These are phyloP conservation scores for Hassar affinis DNA, from an alignment of 2,113 vertebrate genomes.

Conservation along the genomic window DNA sequence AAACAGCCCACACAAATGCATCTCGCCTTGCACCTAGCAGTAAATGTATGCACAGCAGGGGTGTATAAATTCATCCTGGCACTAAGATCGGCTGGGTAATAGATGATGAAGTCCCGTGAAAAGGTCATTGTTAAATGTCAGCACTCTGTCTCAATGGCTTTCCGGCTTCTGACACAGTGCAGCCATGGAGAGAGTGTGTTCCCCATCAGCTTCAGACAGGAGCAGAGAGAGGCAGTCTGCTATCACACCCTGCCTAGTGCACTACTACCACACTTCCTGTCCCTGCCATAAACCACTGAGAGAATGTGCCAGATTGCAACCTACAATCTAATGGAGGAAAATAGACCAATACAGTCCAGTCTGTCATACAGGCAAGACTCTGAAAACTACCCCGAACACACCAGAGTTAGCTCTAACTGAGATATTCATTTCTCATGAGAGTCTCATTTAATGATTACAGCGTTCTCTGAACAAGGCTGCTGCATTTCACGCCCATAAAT, in stretches of 20 bases:
- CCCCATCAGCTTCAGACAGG: constrained; percentile 36
- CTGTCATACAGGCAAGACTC: neutral
- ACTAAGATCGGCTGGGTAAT: constrained; percentile 46
- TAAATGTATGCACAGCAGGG: constrained; percentile 57
- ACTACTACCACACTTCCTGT: constrained; percentile 21
- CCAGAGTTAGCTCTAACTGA: neutral
- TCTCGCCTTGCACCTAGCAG: constrained; percentile 44
- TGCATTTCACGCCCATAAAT: constrained; percentile 50
- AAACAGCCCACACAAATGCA: constrained; percentile 41
- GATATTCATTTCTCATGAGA: constrained; percentile 33
- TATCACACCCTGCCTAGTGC: constrained; percentile 33
- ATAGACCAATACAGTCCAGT: neutral
- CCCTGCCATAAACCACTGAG: constrained; percentile 15
- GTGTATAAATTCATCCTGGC: constrained; percentile 47
- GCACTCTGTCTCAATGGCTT: constrained; percentile 54
- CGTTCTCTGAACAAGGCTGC: constrained; percentile 30
- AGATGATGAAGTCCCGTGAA: constrained; percentile 57
- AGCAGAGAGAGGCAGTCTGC: constrained; percentile 20
- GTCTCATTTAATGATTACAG: constrained; percentile 32
- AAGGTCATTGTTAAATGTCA: constrained; percentile 63
- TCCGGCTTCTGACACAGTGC: constrained; percentile 39
- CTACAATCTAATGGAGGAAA: constrained; percentile 9
- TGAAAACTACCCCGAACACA: neutral
- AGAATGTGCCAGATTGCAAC: neutral
- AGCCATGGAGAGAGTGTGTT: constrained; percentile 44